Conservation (phyloP, 2,888 invertebrate species). For the Tipula lateralis region DNA sequence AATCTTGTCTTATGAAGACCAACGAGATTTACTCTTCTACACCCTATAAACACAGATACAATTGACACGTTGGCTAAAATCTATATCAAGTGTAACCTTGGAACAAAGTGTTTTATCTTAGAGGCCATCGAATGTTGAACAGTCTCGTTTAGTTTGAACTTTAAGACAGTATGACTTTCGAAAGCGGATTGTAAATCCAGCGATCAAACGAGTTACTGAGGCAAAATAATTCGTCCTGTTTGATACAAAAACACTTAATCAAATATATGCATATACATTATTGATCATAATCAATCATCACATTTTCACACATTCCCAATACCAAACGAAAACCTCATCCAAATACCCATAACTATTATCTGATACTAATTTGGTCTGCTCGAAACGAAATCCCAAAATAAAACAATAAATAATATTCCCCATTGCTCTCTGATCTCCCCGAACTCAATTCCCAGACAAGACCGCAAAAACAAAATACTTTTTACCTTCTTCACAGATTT, state of each 20-base stretch:
- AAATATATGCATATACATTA: not conserved
- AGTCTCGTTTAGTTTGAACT: too few species aligned
- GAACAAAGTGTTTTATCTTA: too few species aligned
- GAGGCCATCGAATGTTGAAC: too few species aligned
- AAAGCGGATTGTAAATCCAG: too few species aligned
- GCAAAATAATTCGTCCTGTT: too few species aligned
- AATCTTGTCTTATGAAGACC: too few species aligned
- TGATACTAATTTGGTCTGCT: not conserved
- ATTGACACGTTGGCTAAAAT: too few species aligned
- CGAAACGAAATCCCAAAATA: not conserved
- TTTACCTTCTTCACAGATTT: not conserved
- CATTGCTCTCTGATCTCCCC: not conserved
- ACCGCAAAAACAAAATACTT: not conserved
- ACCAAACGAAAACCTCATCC: not conserved
- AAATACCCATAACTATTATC: not conserved
- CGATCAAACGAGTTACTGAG: too few species aligned
- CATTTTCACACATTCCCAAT: not conserved
- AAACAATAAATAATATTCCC: not conserved
- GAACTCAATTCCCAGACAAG: not conserved
- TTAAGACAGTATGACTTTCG: too few species aligned
- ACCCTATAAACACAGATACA: too few species aligned
- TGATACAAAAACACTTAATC: not conserved
- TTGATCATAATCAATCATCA: not conserved
- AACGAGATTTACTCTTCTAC: too few species aligned
- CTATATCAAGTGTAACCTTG: too few species aligned